Evolutionary conservation across 92 coral and sea anemone species (phyloP).

Genomic region (Zoanthus sansibaricus): DNA sequence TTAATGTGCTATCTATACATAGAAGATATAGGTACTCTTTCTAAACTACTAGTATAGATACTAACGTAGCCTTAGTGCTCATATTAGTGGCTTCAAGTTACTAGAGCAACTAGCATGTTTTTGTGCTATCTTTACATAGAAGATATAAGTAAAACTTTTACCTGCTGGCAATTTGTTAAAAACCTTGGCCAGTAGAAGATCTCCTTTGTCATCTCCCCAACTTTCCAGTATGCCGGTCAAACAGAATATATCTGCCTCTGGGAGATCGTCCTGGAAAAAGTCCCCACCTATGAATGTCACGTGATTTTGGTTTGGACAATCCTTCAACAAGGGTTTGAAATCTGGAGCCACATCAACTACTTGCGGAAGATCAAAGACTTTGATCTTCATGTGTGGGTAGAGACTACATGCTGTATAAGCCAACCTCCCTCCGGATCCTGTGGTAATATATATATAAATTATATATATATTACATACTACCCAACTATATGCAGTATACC

Average conservation of each 20-base stretch:
- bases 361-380: slow-evolving; percentile 77
- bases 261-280: slow-evolving; percentile 73
- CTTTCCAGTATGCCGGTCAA: slow-evolving; percentile 67
- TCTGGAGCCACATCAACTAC: slow-evolving; percentile 67
- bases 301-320: slow-evolving; percentile 76
- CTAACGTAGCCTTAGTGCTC: too few species aligned
- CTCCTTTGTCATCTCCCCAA: slow-evolving; percentile 74
- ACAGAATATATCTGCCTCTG: slow-evolving; percentile 77
- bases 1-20: too few species aligned
- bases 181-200: slow-evolving; percentile 62
- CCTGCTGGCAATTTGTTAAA: slow-evolving; percentile 75
- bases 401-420: slow-evolving; percentile 72
- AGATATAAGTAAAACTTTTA: slow-evolving; percentile 22
- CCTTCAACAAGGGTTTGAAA: slow-evolving; percentile 62
- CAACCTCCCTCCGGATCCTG: not conserved
- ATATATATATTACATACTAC: not conserved
- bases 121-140: too few species aligned
- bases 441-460: too few species aligned
- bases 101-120: too few species aligned
- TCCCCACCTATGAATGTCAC: slow-evolving; percentile 74
- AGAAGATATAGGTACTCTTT: too few species aligned
- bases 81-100: too few species aligned
- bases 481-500: not conserved
- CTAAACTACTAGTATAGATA: too few species aligned
- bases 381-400: slow-evolving; percentile 86